A percentile compares a stretch with the other conserved stretches of the same genome.
Evolutionary conservation across 2,113 vertebrate species (phyloP).

Genomic region (Nipponia nippon): DNA sequence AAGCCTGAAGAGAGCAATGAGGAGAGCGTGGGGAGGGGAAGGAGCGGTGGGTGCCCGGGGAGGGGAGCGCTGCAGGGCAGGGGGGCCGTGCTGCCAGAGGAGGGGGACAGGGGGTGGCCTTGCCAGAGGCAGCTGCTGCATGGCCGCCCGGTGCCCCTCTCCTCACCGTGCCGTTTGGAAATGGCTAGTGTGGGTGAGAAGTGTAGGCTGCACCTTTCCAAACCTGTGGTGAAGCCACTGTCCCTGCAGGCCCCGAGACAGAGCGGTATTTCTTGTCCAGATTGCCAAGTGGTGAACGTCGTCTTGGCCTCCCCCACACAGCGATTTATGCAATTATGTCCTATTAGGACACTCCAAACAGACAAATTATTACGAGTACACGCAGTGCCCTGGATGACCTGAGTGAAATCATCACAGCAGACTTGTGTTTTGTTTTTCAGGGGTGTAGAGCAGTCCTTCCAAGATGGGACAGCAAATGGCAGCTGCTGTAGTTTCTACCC

Average conservation of each 20-base stretch:
- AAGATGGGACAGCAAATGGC: neutral
- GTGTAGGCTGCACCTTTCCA: neutral
- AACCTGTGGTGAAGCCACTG: neutral
- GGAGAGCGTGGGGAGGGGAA: neutral
- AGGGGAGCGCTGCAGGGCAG: neutral
- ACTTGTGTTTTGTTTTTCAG: neutral
- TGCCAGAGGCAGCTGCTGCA: neutral
- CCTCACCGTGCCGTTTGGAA: neutral
- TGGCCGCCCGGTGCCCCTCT: neutral
- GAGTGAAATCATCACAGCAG: neutral
- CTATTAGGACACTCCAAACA: neutral
- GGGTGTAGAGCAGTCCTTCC: neutral
- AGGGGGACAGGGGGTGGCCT: fast-evolving
- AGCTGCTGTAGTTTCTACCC: neutral
- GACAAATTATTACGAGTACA: neutral
- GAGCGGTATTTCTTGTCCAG: neutral
- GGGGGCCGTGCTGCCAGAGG: neutral
- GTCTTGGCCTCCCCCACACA: neutral
- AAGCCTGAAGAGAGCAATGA: neutral
- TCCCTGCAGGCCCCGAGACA: neutral
- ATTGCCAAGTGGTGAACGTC: neutral
- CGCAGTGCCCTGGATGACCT: neutral
- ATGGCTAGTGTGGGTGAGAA: fast-evolving
- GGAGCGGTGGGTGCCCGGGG: neutral
- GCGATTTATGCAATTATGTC: neutral